These are phyloP conservation scores for Caenorhabditis elegans DNA, from an alignment of 1,140 invertebrate genomes.

Conservation along the genomic window DNA sequence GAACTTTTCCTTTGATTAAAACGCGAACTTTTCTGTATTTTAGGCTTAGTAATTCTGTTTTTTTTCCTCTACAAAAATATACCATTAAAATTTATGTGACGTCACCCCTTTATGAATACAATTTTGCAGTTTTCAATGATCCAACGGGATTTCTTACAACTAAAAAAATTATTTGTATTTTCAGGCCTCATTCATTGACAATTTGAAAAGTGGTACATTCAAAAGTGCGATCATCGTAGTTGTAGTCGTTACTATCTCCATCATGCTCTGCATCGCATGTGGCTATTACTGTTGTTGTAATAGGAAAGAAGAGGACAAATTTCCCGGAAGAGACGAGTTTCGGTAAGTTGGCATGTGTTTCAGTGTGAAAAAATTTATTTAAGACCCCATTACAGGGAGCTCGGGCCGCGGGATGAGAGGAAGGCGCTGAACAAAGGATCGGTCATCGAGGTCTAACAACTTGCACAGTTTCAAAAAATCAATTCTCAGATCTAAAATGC, in stretches of 20 bases:
- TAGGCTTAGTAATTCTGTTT: too few relatives aligned
- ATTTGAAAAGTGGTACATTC: neutral
- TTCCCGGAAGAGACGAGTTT: neutral
- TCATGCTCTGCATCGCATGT: neutral
- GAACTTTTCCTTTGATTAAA: too few relatives aligned
- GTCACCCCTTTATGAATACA: too few relatives aligned
- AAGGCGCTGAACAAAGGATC: neutral
- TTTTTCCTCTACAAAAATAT: too few relatives aligned
- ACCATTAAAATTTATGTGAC: too few relatives aligned
- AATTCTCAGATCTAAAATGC: neutral
- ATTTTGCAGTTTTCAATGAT: too few relatives aligned
- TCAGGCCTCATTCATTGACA: neutral
- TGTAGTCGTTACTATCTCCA: neutral
- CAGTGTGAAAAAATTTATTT: neutral
- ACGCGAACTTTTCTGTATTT: too few relatives aligned
- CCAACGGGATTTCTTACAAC: too few relatives aligned
- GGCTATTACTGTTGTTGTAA: slow-evolving; percentile 10
- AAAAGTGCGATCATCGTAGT: neutral
- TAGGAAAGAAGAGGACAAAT: neutral
- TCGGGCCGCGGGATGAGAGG: neutral
- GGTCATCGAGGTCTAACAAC: neutral
- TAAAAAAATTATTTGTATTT: neutral
- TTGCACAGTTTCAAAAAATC: neutral
- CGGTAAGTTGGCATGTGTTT: neutral
- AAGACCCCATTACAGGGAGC: neutral